Conservation (phyloP, 2,888 invertebrate genomes). For the Fissipunctia ypsillon region DNA sequence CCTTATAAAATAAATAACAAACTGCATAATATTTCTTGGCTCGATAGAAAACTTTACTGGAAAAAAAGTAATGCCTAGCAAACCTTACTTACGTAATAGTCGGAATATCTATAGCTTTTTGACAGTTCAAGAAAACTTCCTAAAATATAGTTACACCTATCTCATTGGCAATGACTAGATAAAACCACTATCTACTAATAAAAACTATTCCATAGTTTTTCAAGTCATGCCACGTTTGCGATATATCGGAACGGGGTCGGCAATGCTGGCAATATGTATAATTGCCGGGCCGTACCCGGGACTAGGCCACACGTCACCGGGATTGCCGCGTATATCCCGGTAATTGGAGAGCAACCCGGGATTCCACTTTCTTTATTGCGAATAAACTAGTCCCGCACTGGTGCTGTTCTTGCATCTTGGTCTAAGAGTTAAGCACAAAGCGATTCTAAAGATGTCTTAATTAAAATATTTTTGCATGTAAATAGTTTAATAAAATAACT, state of each 20-base stretch:
- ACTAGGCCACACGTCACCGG: constrained; percentile 87
- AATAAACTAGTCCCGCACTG: constrained; percentile 89
- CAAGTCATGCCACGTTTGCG: constrained; percentile 71
- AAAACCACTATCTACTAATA: constrained; percentile 55
- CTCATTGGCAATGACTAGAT: constrained; percentile 12
- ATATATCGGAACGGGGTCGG: constrained; percentile 78
- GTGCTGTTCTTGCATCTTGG: constrained; percentile 81
- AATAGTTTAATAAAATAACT: not conserved
- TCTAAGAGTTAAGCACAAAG: constrained; percentile 61
- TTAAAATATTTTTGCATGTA: constrained; percentile 9
- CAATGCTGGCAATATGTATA: constrained; percentile 85
- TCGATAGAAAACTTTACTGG: not conserved
- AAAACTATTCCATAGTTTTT: constrained; percentile 75
- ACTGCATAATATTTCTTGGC: not conserved
- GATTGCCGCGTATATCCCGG: constrained; percentile 89
- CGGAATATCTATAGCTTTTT: not conserved
- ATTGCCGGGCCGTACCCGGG: constrained; percentile 82
- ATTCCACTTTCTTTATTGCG: constrained; percentile 90
- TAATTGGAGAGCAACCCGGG: constrained; percentile 90
- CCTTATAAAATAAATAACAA: constrained; percentile 20
- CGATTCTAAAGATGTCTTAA: constrained; percentile 43
- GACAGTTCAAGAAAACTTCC: constrained; percentile 3
- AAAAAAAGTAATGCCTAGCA: not conserved
- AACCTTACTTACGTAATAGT: not conserved
- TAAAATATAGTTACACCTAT: not conserved